Evolutionary conservation across 2,113 vertebrate genomes (phyloP), one percentile per base, ranked within the genome.

Genomic region (Panurus biarmicus): DNA sequence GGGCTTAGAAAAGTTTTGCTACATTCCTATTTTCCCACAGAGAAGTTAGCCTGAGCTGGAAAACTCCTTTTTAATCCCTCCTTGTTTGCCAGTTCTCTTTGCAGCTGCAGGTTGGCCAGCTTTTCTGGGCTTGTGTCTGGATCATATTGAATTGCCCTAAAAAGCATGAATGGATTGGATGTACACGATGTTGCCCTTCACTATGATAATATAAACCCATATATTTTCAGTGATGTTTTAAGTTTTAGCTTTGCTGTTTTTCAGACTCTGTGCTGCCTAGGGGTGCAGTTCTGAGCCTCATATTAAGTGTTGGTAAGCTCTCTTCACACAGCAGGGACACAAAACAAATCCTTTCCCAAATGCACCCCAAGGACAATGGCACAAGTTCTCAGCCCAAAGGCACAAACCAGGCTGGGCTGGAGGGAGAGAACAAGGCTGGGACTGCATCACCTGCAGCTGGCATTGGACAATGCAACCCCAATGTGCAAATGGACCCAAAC

Each of bases 171-270:
- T 3, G 21, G 45, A 11, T 7, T 14, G 48, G 25, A 42, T 38
- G 16, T 3, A 4, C 0, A 2, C 0, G 7, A 8, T 3, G 3
- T 7, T 38, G 33, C 54, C 38, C 12, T 64, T 76, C 2, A 0
- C 38, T 40, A 4, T 6, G 19, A 53, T 28, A 20, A n/a, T 5
- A 66, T 2, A 80, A 66, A 15, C 45, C 9, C 10, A 33, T 2
- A 1, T 0, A 9, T 64, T 60, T 48, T 12, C 40, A 60, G 24
- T 36, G 57, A 38, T 26, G 35, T 24, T 16, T 38, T 12, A 38
- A 36, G 35, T 36, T 60, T 60, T 2, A 26, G 15, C 7, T 60
- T 18, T 26, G 5, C 1, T 36, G 16, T 36, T 4, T 60, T 36
- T 26, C 57, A 60, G 24, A 3, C 8, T 26, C 35, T 36, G 24